Evolutionary conservation across 2,113 vertebrate species (phyloP).

Genomic region (Naja naja): DNA sequence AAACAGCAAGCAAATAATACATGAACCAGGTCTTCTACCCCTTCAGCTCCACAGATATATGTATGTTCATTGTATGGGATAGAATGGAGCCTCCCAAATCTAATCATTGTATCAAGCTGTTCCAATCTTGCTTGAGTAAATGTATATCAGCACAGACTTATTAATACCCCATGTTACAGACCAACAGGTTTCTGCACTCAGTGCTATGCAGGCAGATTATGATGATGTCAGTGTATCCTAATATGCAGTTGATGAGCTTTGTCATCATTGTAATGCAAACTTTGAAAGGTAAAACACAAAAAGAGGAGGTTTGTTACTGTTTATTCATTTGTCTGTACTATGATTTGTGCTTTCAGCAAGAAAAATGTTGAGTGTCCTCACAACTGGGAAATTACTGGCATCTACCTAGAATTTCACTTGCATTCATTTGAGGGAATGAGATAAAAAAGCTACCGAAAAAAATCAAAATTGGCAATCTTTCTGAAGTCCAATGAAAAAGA

Average conservation of each 20-base stretch:
- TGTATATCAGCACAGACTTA: no score
- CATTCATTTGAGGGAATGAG: rapidly evolving
- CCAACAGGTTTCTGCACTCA: background rate
- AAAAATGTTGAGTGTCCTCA: background rate
- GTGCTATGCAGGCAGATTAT: background rate
- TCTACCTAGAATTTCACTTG: background rate
- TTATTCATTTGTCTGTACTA: background rate
- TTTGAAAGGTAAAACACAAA: background rate
- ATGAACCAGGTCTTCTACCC: no score
- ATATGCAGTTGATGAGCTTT: background rate
- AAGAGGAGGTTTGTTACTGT: background rate
- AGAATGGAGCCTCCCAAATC: no score
- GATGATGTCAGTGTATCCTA: background rate
- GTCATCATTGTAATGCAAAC: background rate
- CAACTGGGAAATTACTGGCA: background rate
- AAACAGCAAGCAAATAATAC: no score
- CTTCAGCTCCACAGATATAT: no score
- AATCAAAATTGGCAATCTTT: background rate
- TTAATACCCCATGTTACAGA: background rate
- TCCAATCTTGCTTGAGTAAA: no score
- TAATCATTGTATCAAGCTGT: no score
- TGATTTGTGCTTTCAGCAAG: background rate
- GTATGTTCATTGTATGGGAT: no score
- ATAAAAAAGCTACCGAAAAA: background rate
- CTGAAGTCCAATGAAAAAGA: background rate